Evolutionary conservation across 2,113 vertebrate genomes (phyloP), one percentile per base, ranked within the genome.

Genomic region (Ptilorrhoa leucosticta): DNA sequence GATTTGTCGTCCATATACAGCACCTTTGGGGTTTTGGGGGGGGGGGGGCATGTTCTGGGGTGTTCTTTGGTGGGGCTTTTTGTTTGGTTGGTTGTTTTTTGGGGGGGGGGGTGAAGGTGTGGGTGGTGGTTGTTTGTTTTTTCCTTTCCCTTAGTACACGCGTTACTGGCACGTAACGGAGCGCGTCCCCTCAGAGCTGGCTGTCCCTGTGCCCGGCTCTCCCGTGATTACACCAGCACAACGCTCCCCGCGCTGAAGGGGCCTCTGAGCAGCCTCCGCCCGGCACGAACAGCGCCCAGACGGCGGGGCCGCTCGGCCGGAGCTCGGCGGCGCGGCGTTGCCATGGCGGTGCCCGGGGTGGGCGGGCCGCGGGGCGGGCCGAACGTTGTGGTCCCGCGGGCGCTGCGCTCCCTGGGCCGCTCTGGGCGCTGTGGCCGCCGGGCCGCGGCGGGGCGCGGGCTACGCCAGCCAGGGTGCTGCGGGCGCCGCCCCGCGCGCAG

Each of bases 161-260:
- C 68, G 5, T 11, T 48, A 7, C 5, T 9, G 17, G 10, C 35
- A 2, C 1, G 26, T 37, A 27, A 13, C 1, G 13, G 24, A 51
- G 18, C 3, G 31, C 26, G 23, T 16, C 39, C n/a, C 44, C 13
- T 7, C 45, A 5, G 31, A 5, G 48, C 37, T 0, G 37, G 6
- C 2, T 31, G 51, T 45, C 30, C 20, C 58, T 5, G 42, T 3
- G 31, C 44, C 24, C 6, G 31, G 22, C 15, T 44, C 3, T 11
- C 23, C 40, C 3, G 30, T 0, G 22, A 0, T 8, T 2, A 1
- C 44, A 10, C 0, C 48, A 7, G 48, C 23, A 11, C 24, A 27
- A 1, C 21, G 17, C n/a, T 30, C 23, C 35, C 26, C 8, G 26
- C 56, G 30, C 56, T 2, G 44, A 0, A 12, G 30, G 30, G 35